Percentiles rank a stretch among this genome's conserved stretches.
Conservation (phyloP, 2,888 invertebrate genomes). For the Sympetrum striolatum region DNA sequence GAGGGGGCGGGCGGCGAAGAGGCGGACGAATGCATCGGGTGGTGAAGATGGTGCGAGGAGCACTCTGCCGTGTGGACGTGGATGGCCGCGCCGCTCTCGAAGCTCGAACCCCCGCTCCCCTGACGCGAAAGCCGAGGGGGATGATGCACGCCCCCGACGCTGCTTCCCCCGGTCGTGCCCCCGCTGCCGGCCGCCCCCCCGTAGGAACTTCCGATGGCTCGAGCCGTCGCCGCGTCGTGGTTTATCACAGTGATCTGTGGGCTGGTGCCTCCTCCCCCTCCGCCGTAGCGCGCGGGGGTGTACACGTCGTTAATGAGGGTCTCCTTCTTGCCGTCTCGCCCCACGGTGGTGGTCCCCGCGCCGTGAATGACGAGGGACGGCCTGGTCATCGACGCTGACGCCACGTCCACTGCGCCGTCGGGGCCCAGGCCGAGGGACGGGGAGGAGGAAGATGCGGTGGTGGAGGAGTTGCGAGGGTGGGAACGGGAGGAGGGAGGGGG, state of each 20-base stretch:
- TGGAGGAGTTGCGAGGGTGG: slow-evolving; percentile 59
- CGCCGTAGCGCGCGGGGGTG: slow-evolving; percentile 52
- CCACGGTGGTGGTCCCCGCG: slow-evolving; percentile 52
- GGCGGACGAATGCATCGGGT: slow-evolving; percentile 55
- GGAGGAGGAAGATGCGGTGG: slow-evolving; percentile 58
- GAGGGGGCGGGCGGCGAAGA: slow-evolving; percentile 50
- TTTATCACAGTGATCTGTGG: slow-evolving; percentile 94
- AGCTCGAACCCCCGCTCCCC: slow-evolving; percentile 62
- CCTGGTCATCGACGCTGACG: slow-evolving; percentile 62
- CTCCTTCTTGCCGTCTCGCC: slow-evolving; percentile 61
- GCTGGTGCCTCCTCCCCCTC: slow-evolving; percentile 60
- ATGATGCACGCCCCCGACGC: not conserved
- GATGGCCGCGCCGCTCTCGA: slow-evolving; percentile 72
- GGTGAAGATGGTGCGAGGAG: slow-evolving; percentile 73
- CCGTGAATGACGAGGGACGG: slow-evolving; percentile 52
- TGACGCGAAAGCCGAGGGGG: slow-evolving; percentile 62
- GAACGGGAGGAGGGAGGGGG: slow-evolving; percentile 46
- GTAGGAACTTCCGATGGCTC: slow-evolving; percentile 60
- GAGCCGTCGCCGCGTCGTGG: slow-evolving; percentile 70
- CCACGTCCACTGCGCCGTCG: slow-evolving; percentile 65
- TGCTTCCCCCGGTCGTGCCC: slow-evolving; percentile 11
- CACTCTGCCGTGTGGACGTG: slow-evolving; percentile 86
- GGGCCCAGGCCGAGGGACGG: slow-evolving; percentile 67
- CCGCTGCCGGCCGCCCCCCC: slow-evolving; percentile 53
- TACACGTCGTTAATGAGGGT: slow-evolving; percentile 69